Percentiles rank a stretch among this genome's conserved stretches.
These are phyloP conservation scores for Scatophagus argus DNA, from an alignment of 2,113 vertebrate genomes.

Conservation along the genomic window DNA sequence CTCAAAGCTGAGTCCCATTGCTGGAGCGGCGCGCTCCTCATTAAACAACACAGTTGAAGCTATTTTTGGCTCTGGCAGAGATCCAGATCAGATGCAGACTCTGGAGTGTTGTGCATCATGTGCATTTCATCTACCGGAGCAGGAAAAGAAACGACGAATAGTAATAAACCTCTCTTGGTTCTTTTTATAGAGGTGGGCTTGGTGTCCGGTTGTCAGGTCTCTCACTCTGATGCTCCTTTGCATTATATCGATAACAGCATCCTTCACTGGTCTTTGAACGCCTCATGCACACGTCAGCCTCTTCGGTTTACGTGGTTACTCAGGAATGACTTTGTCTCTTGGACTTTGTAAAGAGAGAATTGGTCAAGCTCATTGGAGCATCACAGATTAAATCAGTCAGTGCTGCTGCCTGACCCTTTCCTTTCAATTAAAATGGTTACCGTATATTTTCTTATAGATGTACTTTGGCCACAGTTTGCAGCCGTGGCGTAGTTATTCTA, in stretches of 20 bases:
- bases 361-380: not conserved
- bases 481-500: not conserved
- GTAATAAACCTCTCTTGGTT: not conserved
- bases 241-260: not conserved
- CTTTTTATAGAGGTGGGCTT: not conserved
- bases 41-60: slow-evolving; percentile 2
- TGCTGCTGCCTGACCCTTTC: slow-evolving; percentile 25
- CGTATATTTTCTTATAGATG: not conserved
- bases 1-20: not conserved
- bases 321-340: slow-evolving; percentile 6
- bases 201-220: not conserved
- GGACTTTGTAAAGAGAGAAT: slow-evolving; percentile 16
- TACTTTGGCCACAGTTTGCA: not conserved
- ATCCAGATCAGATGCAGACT: slow-evolving; percentile 40
- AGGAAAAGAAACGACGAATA: slow-evolving; percentile 27
- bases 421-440: not conserved
- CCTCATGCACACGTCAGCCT: not conserved
- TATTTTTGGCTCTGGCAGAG: slow-evolving; percentile 45
- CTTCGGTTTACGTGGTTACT: not conserved
- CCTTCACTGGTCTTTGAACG: slow-evolving; percentile 25
- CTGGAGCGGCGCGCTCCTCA: not conserved
- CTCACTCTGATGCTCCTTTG: slow-evolving; percentile 13
- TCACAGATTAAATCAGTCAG: slow-evolving; percentile 27
- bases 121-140: slow-evolving; percentile 26
- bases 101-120: slow-evolving; percentile 10